Base-by-base conservation (phyloP, 2,888 invertebrate genomes). In the Pharmacophagus antenor region DNA sequence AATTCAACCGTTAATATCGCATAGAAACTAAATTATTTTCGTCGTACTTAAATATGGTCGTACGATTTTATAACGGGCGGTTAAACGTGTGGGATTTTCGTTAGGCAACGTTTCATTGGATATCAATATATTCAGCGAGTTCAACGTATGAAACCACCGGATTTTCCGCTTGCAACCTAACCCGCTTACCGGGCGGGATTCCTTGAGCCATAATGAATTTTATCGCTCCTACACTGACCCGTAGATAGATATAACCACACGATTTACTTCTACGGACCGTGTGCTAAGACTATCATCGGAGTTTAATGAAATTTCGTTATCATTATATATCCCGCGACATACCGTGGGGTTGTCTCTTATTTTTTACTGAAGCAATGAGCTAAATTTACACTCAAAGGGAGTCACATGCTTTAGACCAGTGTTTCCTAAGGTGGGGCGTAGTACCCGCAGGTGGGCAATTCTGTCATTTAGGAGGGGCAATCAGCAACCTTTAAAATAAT, bases 101-200 rank as follows among this genome's bases (percentile, higher is more conserved):
- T 76, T 77, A 72, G 74, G 67, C 80, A 75, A 76, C 72, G 76
- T 76, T 73, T 79, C 80, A 82, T 85, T 80, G 82, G 79, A 73
- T 82, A 81, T 70, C 80, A 83, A 83, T 84, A 84, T 83, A 84
- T 84, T 79, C 80, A 76, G 77, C 65, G 67, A 79, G 75, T 79
- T 78, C 77, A 83, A 82, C 82, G 77, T 84, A 79, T 79, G 79
- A 84, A 79, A 75, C 69, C 77, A 58, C 69, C 65, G 76, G 77
- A 76, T 78, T 77, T 82, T 71, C 76, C 77, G 75, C 63, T 70
- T 63, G 72, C 67, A 72, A 70, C 64, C 72, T 67, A 72, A 76
- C 77, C n/a, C 77, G 74, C 78, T 71, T 69, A 69, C 71, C 64
- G 67, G 68, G 67, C 70, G 69, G 64, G 73, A 75, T 77, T 77